Conservation (phyloP, 1,140 invertebrate genomes). For the Melanaphis sacchari region DNA sequence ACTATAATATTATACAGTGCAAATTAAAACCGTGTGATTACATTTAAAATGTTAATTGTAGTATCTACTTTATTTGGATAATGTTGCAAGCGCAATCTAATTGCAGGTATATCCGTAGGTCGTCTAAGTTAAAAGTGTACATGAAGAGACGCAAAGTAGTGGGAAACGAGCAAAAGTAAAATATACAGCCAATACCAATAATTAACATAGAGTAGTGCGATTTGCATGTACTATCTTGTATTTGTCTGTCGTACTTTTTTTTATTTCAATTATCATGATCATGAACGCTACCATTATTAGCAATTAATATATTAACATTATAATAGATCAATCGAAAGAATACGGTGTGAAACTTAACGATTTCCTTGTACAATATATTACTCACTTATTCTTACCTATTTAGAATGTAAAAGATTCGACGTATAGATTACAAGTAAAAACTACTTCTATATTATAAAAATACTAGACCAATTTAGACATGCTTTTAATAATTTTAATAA, state of each 20-base stretch:
- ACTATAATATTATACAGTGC: background rate
- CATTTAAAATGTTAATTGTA: background rate
- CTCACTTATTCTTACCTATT: background rate
- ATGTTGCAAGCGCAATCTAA: background rate
- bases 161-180: background rate
- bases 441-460: too few species aligned
- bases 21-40: background rate
- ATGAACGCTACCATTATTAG: background rate
- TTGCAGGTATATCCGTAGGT: background rate
- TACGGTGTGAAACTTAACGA: background rate
- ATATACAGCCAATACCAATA: background rate
- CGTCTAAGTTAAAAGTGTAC: background rate
- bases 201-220: background rate
- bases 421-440: too few species aligned
- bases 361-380: background rate
- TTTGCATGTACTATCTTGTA: background rate
- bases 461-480: too few species aligned
- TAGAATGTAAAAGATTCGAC: too few species aligned
- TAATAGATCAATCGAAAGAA: background rate
- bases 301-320: background rate
- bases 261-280: background rate
- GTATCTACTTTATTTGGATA: background rate
- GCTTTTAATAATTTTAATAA: too few species aligned
- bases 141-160: background rate
- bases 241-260: background rate